These are phyloP conservation scores for Aspidoscelis tigris DNA, from an alignment of 2,113 vertebrate genomes.

Conservation along the genomic window DNA sequence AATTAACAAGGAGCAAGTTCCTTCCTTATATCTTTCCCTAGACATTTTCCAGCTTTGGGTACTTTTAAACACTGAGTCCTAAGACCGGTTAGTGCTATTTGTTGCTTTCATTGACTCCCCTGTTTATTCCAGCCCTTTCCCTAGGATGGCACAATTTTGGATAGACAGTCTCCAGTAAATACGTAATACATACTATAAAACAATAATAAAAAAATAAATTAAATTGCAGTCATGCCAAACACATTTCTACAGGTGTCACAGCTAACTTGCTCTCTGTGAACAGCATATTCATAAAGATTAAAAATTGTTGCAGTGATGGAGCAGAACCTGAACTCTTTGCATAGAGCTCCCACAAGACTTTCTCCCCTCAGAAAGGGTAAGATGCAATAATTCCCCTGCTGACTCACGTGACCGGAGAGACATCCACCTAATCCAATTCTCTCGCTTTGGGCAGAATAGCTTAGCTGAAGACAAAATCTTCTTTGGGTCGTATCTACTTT, in stretches of 20 bases:
- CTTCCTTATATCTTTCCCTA: neutral
- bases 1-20: neutral
- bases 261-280: neutral
- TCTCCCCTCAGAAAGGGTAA: neutral
- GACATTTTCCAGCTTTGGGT: neutral
- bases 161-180: constrained; percentile 2
- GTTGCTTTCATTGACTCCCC: neutral
- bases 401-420: neutral
- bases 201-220: constrained; percentile 36
- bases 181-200: constrained; percentile 28
- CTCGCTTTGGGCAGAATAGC: constrained; percentile 9
- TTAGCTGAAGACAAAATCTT: neutral
- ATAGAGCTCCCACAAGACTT: neutral
- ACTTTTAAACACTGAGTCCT: neutral
- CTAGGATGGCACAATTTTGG: constrained; percentile 6
- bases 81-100: neutral
- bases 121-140: neutral
- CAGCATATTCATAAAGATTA: constrained; percentile 1
- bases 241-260: constrained; percentile 23
- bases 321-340: constrained; percentile 24
- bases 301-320: constrained; percentile 14
- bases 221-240: constrained; percentile 37
- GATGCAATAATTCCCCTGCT: constrained; percentile 1
- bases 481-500: neutral
- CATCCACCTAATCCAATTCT: neutral